Evolutionary conservation across 2,797 vertebrate genomes (phyloP), one percentile per base, ranked within the genome.

Genomic region (Knipowitschia caucasica): DNA sequence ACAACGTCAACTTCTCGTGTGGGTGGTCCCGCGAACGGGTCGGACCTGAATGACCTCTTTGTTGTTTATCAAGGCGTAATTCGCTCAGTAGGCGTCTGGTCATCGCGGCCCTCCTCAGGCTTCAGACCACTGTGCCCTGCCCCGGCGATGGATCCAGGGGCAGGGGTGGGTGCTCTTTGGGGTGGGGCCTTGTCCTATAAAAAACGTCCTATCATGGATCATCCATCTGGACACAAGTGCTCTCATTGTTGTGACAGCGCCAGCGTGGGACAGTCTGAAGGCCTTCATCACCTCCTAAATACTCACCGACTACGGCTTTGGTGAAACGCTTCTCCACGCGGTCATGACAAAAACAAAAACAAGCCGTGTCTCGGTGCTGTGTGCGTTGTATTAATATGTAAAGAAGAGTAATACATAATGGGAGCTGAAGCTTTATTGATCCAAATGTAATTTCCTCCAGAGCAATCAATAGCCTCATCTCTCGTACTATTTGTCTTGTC

Each of bases 241-340:
- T 61, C 51, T 81, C 71, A 83, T 83, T 82, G 81, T 82, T 89
- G 73, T 88, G 86, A 88, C 84, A 87, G 38, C 73, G 75, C 34
- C 86, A 85, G 84, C 73, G 40, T 69, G 81, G 62, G 50, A 62
- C 69, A 61, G 81, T 87, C 83, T 88, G 71, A 68, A 81, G 36
- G 29, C 40, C 62, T 56, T 40, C 47, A 44, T 43, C 47, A 52
- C 47, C 60, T 52, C 51, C 26, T 49, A 62, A 30, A 50, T 24
- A 14, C 35, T 29, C 7, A 23, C 8, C 29, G 18, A n/a, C 14
- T 31, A 34, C n/a, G 27, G 43, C 25, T 46, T 46, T 29, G 30
- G 11, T 5, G 20, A 44, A 24, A 25, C 12, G 1, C 14, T 11
- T n/a, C 40, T 24, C 24, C 2, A n/a, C 6, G 4, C 14, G 17